Percentiles rank a stretch among this genome's conserved stretches.
Conservation (phyloP, 2,888 invertebrate species). For the Drosophila rellima region DNA sequence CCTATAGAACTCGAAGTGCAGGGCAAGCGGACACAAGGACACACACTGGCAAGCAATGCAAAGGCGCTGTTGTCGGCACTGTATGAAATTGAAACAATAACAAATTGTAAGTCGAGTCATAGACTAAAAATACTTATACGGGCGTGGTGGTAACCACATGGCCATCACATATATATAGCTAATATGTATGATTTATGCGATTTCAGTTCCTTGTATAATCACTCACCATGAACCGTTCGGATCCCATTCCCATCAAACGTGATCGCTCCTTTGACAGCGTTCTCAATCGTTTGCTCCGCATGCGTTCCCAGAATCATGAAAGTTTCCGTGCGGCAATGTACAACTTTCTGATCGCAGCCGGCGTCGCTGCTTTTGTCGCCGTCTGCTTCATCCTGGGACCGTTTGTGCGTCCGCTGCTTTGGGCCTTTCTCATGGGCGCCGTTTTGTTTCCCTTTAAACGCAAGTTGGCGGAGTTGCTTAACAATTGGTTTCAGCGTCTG, state of each 20-base stretch:
- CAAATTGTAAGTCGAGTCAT: conserved; percentile 30
- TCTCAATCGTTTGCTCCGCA: conserved; percentile 82
- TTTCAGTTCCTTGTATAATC: conserved; percentile 41
- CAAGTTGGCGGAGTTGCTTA: conserved; percentile 90
- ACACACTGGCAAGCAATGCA: conserved; percentile 22
- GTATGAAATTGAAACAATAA: conserved; percentile 25
- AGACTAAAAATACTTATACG: conserved; percentile 46
- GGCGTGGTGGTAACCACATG: conserved; percentile 45
- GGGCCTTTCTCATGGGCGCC: conserved; percentile 98
- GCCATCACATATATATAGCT: conserved; percentile 15
- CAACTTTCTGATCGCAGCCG: conserved; percentile 84
- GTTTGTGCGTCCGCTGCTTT: conserved; percentile 96
- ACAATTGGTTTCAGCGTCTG: conserved; percentile 91
- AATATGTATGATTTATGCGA: conserved; percentile 2
- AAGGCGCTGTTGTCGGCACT: conserved; percentile 14
- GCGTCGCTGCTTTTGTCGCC: conserved; percentile 86
- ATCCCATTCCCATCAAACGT: conserved; percentile 82
- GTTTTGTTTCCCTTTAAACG: conserved; percentile 98
- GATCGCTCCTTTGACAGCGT: conserved; percentile 85
- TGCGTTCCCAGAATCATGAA: conserved; percentile 84
- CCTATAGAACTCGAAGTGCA: not conserved
- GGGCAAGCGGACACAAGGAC: not conserved
- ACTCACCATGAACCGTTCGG: conserved; percentile 80
- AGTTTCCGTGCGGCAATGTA: conserved; percentile 85
- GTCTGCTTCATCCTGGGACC: conserved; percentile 95